Percentiles rank a stretch among this genome's conserved stretches.
These are phyloP conservation scores for Drosophila aff. DNA, from an alignment of 1,140 invertebrate species.

Conservation along the genomic window DNA sequence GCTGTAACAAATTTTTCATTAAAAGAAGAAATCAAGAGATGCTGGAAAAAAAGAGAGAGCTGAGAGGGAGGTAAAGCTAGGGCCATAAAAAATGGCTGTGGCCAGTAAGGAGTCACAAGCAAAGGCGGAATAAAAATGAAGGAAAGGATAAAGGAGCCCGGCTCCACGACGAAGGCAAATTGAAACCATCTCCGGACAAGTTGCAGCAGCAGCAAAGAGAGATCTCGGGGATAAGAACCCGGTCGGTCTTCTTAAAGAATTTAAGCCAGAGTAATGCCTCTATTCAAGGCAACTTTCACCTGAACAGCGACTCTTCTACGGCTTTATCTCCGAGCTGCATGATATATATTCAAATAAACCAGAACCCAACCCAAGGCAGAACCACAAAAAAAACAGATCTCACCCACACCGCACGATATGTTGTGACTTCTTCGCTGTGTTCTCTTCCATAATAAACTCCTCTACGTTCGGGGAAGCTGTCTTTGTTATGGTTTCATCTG, in stretches of 20 bases:
- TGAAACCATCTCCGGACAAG: constrained; percentile 35
- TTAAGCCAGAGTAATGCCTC: constrained; percentile 9
- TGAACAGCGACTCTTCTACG: constrained; percentile 4
- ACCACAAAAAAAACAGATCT: constrained; percentile 26
- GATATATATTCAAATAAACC: constrained; percentile 18
- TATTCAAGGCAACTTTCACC: constrained; percentile 20
- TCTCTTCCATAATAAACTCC: constrained; percentile 9
- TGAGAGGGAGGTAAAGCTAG: constrained; percentile 19
- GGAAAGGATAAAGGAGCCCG: constrained; percentile 28
- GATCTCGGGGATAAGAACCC: constrained; percentile 23
- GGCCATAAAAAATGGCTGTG: constrained; percentile 73
- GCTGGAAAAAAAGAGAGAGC: constrained; percentile 21
- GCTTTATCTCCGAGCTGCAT: constrained; percentile 9
- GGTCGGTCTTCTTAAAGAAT: constrained; percentile 35
- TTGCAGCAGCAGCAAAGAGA: constrained; percentile 3
- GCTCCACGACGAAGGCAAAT: constrained; percentile 22
- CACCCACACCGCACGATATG: constrained; percentile 14
- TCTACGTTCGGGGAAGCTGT: constrained; percentile 9
- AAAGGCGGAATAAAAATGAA: constrained; percentile 29
- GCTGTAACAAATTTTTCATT: constrained; percentile 82
- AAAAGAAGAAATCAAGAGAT: constrained; percentile 80
- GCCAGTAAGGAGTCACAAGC: constrained; percentile 59
- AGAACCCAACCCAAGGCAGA: constrained; percentile 7
- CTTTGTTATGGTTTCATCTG: constrained; percentile 38
- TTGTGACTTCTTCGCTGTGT: constrained; percentile 33